Percentiles rank a stretch among this genome's conserved stretches.
Conservation (phyloP, 2,888 invertebrate genomes). For the Hymenopus coronatus region DNA sequence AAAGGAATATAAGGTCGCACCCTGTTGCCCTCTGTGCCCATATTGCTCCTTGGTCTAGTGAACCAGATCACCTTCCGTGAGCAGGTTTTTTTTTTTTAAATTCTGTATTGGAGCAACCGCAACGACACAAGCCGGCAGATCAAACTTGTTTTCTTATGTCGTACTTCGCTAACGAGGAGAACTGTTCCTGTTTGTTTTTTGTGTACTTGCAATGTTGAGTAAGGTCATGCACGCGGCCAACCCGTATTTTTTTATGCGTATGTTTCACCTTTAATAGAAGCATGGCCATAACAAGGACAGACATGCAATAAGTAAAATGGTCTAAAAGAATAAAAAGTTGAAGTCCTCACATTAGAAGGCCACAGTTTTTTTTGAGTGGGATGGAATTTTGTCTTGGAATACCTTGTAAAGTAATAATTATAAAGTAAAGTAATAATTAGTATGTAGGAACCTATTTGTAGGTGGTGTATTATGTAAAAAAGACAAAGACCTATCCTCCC, state of each 20-base stretch:
- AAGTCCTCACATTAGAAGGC: no score
- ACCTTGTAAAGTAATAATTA: no score
- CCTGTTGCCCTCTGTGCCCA: neutral
- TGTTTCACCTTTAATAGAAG: neutral
- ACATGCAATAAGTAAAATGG: neutral
- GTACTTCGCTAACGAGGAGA: neutral
- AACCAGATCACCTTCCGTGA: neutral
- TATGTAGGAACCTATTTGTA: no score
- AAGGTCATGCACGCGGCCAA: neutral
- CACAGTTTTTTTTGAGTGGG: no score
- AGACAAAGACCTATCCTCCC: no score
- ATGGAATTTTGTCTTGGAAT: no score
- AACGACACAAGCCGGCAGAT: neutral
- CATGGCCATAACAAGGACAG: neutral
- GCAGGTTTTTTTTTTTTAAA: neutral
- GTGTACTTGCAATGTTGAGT: neutral
- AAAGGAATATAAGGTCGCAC: no score
- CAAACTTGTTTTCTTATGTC: neutral
- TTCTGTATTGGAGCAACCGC: neutral
- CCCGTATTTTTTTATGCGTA: neutral
- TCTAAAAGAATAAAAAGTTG: no score
- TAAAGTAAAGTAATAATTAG: no score
- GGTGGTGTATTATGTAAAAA: no score
- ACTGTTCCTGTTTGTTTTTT: neutral
- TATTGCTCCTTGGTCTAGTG: neutral